Evolutionary conservation across 2,113 vertebrate genomes (phyloP).

Genomic region (Oncorhynchus kisutch): DNA sequence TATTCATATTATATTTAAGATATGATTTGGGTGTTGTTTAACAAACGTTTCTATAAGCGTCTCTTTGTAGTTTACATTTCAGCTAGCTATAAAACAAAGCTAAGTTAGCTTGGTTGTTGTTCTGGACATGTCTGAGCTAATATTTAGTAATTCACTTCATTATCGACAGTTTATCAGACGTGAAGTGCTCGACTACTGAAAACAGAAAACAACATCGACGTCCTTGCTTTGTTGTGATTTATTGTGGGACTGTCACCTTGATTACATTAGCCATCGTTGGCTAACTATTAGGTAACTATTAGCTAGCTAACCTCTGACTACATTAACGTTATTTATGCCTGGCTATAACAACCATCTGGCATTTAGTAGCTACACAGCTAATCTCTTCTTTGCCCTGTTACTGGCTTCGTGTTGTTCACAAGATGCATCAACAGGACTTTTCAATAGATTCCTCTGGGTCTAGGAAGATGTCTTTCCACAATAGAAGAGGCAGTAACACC

Average conservation of each 20-base stretch:
- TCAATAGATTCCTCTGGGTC: conserved; percentile 79
- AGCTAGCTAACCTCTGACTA: conserved; percentile 44
- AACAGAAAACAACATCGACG: too few species aligned
- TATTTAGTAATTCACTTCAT: not conserved
- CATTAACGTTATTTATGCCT: conserved; percentile 10
- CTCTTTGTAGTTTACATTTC: conserved; percentile 9
- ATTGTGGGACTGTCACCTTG: too few species aligned
- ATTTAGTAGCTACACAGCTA: conserved; percentile 10
- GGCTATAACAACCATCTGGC: not conserved
- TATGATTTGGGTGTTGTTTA: conserved; percentile 10
- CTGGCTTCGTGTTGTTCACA: conserved; percentile 27
- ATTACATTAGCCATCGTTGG: not conserved
- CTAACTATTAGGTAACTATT: conserved; percentile 21
- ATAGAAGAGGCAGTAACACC: conserved; percentile 77
- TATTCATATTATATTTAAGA: conserved; percentile 20
- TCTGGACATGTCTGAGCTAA: not conserved
- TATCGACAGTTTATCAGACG: too few species aligned
- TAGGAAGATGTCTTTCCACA: conserved; percentile 85
- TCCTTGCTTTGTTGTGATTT: too few species aligned
- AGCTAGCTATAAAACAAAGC: conserved; percentile 11
- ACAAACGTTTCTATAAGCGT: conserved; percentile 9
- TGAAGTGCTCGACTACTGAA: too few species aligned
- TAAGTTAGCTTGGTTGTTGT: conserved; percentile 14
- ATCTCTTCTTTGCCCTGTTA: conserved; percentile 7
- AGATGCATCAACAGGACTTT: conserved; percentile 92